Conservation (phyloP, 2,113 vertebrate genomes). For the Tragelaphus scriptus region DNA sequence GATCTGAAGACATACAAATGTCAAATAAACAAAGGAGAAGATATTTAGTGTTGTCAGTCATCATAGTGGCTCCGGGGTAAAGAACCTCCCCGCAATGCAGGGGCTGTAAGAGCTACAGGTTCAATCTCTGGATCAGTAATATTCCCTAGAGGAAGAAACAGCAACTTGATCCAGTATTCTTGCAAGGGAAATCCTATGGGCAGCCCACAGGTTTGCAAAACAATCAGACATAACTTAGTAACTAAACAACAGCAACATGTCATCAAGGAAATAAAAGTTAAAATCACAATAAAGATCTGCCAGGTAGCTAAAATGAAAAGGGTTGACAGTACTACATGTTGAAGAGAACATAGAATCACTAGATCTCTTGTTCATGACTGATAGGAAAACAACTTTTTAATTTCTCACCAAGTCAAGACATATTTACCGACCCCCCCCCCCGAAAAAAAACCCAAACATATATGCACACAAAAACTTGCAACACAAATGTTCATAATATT, state of each 20-base stretch:
- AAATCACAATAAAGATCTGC: background rate
- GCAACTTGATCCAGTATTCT: background rate
- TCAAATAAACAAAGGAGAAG: background rate
- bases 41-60: background rate
- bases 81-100: background rate
- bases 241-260: background rate
- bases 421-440: background rate
- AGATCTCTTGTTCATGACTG: background rate
- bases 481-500: background rate
- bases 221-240: background rate
- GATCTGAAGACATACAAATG: background rate
- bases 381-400: background rate
- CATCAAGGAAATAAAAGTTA: background rate
- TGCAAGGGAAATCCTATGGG: background rate
- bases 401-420: background rate
- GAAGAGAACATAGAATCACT: background rate
- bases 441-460: background rate
- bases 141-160: background rate
- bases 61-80: background rate
- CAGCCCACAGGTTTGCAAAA: background rate
- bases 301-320: background rate
- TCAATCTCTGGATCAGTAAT: background rate
- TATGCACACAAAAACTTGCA: background rate
- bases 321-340: background rate
- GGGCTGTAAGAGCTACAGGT: background rate